A percentile compares a stretch with the other conserved stretches of the same genome.
Evolutionary conservation across 2,797 vertebrate species (phyloP).

Genomic region (Podargus strigoides): DNA sequence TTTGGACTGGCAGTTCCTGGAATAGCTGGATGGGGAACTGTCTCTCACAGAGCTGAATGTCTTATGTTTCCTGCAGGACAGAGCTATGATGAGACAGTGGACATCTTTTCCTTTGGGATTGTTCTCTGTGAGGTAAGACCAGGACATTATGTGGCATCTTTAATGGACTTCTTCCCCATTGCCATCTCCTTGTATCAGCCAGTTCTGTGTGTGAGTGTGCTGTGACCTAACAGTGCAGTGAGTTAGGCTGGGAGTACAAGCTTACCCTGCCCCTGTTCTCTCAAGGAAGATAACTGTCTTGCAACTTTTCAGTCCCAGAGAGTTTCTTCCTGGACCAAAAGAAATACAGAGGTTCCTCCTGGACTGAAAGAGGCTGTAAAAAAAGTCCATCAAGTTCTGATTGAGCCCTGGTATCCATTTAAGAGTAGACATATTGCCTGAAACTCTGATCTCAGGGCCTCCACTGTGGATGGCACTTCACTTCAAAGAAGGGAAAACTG

Average conservation of each 20-base stretch:
- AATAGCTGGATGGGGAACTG: neutral
- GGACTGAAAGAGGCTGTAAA: neutral
- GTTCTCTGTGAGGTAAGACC: slow-evolving; percentile 90
- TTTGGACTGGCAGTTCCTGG: neutral
- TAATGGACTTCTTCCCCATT: neutral
- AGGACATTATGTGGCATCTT: neutral
- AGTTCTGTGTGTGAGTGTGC: neutral
- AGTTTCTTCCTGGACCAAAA: neutral
- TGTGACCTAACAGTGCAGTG: neutral
- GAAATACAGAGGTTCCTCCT: neutral
- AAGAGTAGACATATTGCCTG: neutral
- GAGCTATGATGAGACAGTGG: slow-evolving; percentile 93
- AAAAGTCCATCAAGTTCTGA: neutral
- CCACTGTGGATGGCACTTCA: neutral
- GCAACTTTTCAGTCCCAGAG: neutral
- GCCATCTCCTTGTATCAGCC: neutral
- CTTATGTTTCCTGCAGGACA: slow-evolving; percentile 78
- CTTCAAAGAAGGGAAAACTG: neutral
- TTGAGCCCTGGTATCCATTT: neutral
- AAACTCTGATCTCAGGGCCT: neutral
- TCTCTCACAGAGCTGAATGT: neutral
- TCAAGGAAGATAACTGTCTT: neutral
- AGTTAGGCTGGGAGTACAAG: neutral
- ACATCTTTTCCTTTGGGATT: slow-evolving; percentile 94
- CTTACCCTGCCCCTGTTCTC: neutral